These are phyloP conservation scores for Scortum barcoo DNA, from an alignment of 2,113 vertebrate species.

Conservation along the genomic window DNA sequence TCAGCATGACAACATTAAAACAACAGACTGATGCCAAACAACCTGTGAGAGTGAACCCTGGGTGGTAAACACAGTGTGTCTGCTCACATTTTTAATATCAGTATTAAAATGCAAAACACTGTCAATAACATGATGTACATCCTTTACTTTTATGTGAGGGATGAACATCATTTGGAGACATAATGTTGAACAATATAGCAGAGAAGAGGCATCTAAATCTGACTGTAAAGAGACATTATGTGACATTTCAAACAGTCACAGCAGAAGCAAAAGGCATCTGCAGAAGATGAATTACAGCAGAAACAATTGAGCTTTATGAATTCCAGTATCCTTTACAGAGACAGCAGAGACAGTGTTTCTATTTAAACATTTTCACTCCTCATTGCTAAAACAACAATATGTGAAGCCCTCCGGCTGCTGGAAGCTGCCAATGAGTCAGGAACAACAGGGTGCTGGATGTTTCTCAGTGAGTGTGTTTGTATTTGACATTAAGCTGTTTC, in stretches of 20 bases:
- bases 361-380: slow-evolving; percentile 22
- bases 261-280: not conserved
- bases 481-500: too few relatives aligned
- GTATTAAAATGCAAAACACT: too few relatives aligned
- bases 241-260: slow-evolving; percentile 2
- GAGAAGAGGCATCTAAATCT: too few relatives aligned
- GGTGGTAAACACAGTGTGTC: too few relatives aligned
- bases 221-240: not conserved
- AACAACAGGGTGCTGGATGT: slow-evolving; percentile 43
- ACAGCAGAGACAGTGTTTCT: slow-evolving; percentile 4
- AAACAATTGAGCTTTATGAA: not conserved
- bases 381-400: slow-evolving; percentile 31
- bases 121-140: too few relatives aligned
- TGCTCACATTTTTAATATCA: too few relatives aligned
- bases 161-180: too few relatives aligned
- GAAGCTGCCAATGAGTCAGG: slow-evolving; percentile 48
- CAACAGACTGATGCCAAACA: too few relatives aligned
- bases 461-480: slow-evolving; percentile 33
- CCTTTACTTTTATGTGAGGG: too few relatives aligned
- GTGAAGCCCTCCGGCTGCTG: slow-evolving; percentile 46
- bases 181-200: too few relatives aligned
- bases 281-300: slow-evolving; percentile 8
- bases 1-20: too few relatives aligned
- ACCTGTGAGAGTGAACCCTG: too few relatives aligned
- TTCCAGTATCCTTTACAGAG: slow-evolving; percentile 8